Base-by-base conservation (phyloP, 1,140 invertebrate species). In the Lordiphosa collinella region DNA sequence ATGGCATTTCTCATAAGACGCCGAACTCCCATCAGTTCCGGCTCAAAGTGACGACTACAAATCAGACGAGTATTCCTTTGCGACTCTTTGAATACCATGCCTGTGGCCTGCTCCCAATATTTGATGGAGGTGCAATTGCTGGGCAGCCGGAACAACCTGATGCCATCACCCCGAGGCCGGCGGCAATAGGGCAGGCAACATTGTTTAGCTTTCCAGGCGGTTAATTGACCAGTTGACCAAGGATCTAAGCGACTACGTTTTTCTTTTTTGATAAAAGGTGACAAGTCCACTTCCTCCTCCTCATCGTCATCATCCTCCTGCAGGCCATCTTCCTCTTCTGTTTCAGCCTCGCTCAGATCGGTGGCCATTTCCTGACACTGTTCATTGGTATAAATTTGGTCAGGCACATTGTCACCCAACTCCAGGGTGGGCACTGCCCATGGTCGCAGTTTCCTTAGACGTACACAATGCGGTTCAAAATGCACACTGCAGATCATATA, bases 401-500 rank as follows among this genome's bases (percentile, higher is more conserved):
- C 43, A 1, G 79, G 74, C 14, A 74, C 79, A 59, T 85, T 85
- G 6, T 66, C 43, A 3, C 79, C 79, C n/a, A 86, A 47, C 5
- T 86, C 53, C 14, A 85, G 53, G 0, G 79, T 85, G 10, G 79
- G 79, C 34, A 85, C 79, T 0, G 79, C 79, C 79, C 79, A 85
- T 2, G 75, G 51, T 1, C 58, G 54, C 22, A 85, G 46, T 40
- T 85, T 85, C 4, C 79, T 46, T 5, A 76, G 31, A 10, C 68
- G 54, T 8, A 85, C 68, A 38, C 78, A 84, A 9, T 54, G 46
- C 7, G 75, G 51, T 29, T 85, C 79, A 11, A 85, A 85, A 12
- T 85, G 79, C 1, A 67, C 80, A 50, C 79, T 85, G 32, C 79
- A 85, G 5, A 85, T 79, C 64, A 85, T 74, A 3, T 63, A 86